phyloP scores from a whole-genome alignment of 2,888 invertebrate genomes.

The Listrodromus nycthemerus region DNA sequence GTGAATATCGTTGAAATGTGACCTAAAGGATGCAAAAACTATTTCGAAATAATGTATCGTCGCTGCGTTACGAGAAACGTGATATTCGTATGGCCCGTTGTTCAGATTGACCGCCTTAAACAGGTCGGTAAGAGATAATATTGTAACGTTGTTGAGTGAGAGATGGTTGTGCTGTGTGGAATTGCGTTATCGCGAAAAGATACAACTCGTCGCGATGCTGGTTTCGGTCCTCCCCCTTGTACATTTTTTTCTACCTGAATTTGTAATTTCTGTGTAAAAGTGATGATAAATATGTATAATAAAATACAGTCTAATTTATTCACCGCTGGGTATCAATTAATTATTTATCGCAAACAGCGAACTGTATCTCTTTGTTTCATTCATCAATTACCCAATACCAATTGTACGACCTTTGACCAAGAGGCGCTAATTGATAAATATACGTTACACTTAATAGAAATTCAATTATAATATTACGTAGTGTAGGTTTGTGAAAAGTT shows the following conservation, averaged over 20 bases:
- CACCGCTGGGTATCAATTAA: neutral
- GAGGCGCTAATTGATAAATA: too few relatives aligned
- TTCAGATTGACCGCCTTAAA: conserved; percentile 35
- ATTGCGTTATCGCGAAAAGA: conserved; percentile 37
- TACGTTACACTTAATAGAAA: too few relatives aligned
- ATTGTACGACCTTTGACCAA: too few relatives aligned
- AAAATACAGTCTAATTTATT: conserved; percentile 53
- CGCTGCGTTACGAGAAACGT: neutral
- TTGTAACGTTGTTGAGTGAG: conserved; percentile 46
- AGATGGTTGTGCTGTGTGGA: conserved; percentile 25
- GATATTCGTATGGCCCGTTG: conserved; percentile 21
- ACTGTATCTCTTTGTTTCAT: neutral
- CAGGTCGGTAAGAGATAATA: conserved; percentile 31
- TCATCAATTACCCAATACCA: neutral
- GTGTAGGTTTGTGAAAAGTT: too few relatives aligned
- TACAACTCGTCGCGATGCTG: conserved; percentile 33
- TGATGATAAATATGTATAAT: conserved; percentile 46
- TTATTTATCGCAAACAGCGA: neutral
- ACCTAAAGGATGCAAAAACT: neutral
- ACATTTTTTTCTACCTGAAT: conserved; percentile 61
- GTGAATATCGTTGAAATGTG: conserved; percentile 3
- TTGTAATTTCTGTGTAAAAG: conserved; percentile 57
- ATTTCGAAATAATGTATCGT: conserved; percentile 5
- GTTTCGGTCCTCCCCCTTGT: conserved; percentile 60
- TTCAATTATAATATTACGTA: too few relatives aligned